Percentiles rank a stretch among this genome's conserved stretches.
Evolutionary conservation across 2,888 invertebrate genomes (phyloP).

Genomic region (Zygaena filipendulae): DNA sequence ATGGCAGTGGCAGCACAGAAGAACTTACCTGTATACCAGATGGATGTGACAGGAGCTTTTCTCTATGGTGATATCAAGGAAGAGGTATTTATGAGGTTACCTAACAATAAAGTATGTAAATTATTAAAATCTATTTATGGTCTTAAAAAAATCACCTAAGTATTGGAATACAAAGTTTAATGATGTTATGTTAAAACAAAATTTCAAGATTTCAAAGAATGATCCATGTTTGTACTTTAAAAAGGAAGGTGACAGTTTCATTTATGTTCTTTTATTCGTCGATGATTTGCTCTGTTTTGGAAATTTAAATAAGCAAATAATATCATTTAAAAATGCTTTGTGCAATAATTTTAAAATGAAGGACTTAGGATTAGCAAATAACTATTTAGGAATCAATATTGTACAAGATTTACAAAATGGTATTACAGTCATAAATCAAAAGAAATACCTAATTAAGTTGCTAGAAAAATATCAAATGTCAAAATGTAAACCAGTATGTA

Average conservation of each 20-base stretch:
- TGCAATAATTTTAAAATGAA: background rate
- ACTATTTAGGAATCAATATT: background rate
- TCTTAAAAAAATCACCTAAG: slow-evolving; percentile 16
- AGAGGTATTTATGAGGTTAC: slow-evolving; percentile 12
- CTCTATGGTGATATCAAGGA: slow-evolving; percentile 13
- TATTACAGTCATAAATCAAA: background rate
- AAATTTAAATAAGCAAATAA: slow-evolving; percentile 1
- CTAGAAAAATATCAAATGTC: background rate
- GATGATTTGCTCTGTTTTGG: slow-evolving; percentile 15
- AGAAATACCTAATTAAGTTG: background rate
- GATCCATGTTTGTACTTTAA: slow-evolving; percentile 16
- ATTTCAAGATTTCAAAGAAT: slow-evolving; percentile 14
- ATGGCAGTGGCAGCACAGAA: slow-evolving; percentile 7
- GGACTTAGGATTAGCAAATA: background rate
- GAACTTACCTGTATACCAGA: slow-evolving; percentile 5
- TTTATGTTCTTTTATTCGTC: slow-evolving; percentile 15
- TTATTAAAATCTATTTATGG: slow-evolving; percentile 17
- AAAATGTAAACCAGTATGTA: background rate
- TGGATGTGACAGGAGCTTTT: slow-evolving; percentile 16
- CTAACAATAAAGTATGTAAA: slow-evolving; percentile 12
- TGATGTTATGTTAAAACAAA: slow-evolving; percentile 13
- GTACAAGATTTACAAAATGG: background rate
- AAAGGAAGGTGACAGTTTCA: slow-evolving; percentile 7
- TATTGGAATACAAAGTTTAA: slow-evolving; percentile 17
- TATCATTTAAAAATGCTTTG: slow-evolving; percentile 1